Percentiles rank a stretch among this genome's conserved stretches.
Conservation (phyloP, 1,140 invertebrate species). For the Wasmannia auropunctata region DNA sequence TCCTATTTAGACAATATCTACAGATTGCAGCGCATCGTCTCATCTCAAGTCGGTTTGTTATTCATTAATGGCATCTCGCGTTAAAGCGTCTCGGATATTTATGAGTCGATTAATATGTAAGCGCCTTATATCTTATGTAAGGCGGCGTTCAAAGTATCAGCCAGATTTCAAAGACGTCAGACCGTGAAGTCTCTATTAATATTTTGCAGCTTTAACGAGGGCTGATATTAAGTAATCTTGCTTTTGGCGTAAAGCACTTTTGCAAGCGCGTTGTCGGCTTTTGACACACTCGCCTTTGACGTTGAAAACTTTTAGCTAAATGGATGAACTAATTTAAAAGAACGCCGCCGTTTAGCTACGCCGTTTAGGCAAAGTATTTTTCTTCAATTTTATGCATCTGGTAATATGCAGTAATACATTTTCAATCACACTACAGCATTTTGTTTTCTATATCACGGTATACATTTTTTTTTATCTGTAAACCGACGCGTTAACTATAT, state of each 20-base stretch:
- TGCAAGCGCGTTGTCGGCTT: constrained; percentile 49
- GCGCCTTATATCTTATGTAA: constrained; percentile 48
- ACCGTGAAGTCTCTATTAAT: constrained; percentile 45
- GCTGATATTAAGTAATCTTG: constrained; percentile 45
- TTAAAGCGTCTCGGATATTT: constrained; percentile 41
- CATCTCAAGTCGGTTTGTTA: constrained; percentile 45
- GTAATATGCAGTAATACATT: not conserved
- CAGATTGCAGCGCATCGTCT: constrained; percentile 14
- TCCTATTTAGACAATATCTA: constrained; percentile 50
- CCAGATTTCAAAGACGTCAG: constrained; percentile 57
- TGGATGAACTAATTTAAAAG: constrained; percentile 51
- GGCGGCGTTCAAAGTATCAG: constrained; percentile 57
- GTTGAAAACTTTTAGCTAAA: constrained; percentile 54
- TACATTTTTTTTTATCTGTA: not conserved
- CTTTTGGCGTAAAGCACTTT: constrained; percentile 38
- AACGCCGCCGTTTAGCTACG: constrained; percentile 39
- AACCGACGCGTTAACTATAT: not conserved
- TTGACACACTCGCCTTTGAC: constrained; percentile 45
- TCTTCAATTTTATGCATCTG: not conserved
- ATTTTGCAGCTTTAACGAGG: constrained; percentile 46
- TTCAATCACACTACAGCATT: not conserved
- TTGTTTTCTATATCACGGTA: not conserved
- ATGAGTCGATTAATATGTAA: constrained; percentile 60
- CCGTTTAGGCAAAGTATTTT: constrained; percentile 15
- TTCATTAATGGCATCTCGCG: constrained; percentile 36